Base-by-base conservation (phyloP, 1,140 invertebrate species). In the Drepana arcuata region DNA sequence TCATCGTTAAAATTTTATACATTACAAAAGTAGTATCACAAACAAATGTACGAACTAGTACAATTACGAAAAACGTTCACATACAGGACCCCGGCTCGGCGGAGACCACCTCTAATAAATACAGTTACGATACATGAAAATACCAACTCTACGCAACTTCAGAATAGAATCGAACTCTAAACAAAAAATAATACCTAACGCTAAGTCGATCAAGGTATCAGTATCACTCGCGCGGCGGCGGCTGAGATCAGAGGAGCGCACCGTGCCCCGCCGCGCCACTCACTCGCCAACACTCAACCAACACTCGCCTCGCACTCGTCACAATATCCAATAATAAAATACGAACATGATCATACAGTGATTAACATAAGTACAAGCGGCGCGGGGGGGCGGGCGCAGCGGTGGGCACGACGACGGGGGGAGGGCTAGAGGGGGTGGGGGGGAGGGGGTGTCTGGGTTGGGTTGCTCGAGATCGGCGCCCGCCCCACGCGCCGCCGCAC, bases 11-110 rank as follows among this genome's bases (percentile, higher is more conserved):
- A 72, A 71, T 66, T 78, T 79, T 80, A 75, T 75, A 82, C 70
- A 77, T 82, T 82, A 79, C 71, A 82, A 78, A 78, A 74, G 79
- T 83, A 83, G 75, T 83, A 83, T 83, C 79, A 83, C 79, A 83
- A 83, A 83, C 71, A 79, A 83, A 80, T 79, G 79, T 83, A 80
- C 79, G 64, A 77, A 70, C 69, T 73, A 74, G 74, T 81, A 72
- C 67, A 73, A 68, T 73, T 71, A 75, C 72, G 62, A 72, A 65
- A 71, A 68, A 74, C 69, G 67, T 72, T 70, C 65, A 74, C 65
- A 70, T 68, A 72, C 69, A 58, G 55, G 67, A 69, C 52, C 64
- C 44, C 24, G 24, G 6, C n/a, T n/a, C 67, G 39, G 25, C 45
- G 44, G 61, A 55, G 73, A 41, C 56, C 71, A 58, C 57, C 64